phyloP scores from a whole-genome alignment of 2,888 invertebrate genomes.

The Caradrina kadenii region DNA sequence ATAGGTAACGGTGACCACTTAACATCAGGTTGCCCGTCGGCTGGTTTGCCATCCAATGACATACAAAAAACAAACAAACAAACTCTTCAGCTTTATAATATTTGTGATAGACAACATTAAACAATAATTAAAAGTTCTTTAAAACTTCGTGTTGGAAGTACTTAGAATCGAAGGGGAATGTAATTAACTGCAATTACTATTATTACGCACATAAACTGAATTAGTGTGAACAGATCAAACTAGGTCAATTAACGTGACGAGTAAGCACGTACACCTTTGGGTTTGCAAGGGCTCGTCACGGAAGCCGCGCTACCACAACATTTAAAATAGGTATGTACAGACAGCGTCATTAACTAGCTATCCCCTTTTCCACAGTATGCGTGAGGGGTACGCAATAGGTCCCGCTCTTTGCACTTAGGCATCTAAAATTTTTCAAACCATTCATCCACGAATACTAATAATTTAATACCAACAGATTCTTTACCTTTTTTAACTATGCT shows the following conservation, averaged over 20 bases:
- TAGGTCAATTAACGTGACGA: conserved; percentile 32
- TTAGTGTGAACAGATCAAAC: conserved; percentile 29
- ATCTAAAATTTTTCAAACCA: conserved; percentile 7
- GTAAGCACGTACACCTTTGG: conserved; percentile 49
- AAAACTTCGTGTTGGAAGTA: not conserved
- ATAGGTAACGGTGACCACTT: no score
- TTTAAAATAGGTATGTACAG: not conserved
- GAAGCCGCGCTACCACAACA: conserved; percentile 12
- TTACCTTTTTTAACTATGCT: conserved; percentile 11
- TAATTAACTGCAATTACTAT: conserved; percentile 32
- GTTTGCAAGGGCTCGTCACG: not conserved
- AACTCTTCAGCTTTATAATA: no score
- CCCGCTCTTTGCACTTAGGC: not conserved
- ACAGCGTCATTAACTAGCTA: no score
- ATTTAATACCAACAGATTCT: conserved; percentile 16
- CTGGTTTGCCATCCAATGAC: no score
- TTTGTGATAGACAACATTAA: no score
- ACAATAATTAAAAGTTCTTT: not conserved
- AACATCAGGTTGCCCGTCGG: no score
- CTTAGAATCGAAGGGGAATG: not conserved
- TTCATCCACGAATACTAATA: conserved; percentile 26
- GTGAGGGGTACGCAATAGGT: no score
- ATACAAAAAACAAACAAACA: no score
- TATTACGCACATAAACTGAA: conserved; percentile 19
- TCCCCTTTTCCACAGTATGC: no score